phyloP scores from a whole-genome alignment of 2,888 invertebrate genomes.

The Tetranychus truncatus region DNA sequence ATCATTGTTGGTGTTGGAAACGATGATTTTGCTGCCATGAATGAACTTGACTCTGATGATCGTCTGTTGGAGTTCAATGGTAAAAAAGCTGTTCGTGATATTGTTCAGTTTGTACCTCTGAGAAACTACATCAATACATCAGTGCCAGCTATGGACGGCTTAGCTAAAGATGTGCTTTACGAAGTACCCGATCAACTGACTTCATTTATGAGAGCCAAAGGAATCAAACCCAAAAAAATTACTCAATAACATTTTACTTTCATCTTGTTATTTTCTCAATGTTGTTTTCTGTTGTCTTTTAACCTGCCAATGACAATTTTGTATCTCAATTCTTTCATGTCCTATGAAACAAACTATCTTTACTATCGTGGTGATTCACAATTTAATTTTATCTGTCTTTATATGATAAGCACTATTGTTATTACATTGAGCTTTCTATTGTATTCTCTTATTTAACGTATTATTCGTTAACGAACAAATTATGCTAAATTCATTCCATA shows the following conservation, averaged over 20 bases:
- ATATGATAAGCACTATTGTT: too few relatives aligned
- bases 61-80: conserved; percentile 30
- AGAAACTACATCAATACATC: not conserved
- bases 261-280: not conserved
- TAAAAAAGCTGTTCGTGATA: conserved; percentile 16
- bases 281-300: too few relatives aligned
- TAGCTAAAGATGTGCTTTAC: conserved; percentile 18
- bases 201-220: conserved; percentile 19
- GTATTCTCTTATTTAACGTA: too few relatives aligned
- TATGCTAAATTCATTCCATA: too few relatives aligned
- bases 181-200: conserved; percentile 18
- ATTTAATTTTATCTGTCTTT: too few relatives aligned
- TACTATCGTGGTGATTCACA: too few relatives aligned
- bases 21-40: conserved; percentile 44
- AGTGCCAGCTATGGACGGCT: conserved; percentile 10
- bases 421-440: too few relatives aligned
- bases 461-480: too few relatives aligned
- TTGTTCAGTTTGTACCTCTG: conserved; percentile 21
- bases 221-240: conserved; percentile 17
- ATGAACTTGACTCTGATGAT: conserved; percentile 42
- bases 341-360: too few relatives aligned
- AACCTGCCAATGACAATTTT: too few relatives aligned
- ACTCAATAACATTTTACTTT: not conserved
- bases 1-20: conserved; percentile 46
- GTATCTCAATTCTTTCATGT: too few relatives aligned